Conservation (phyloP, 2,888 invertebrate genomes). For the Trichopria drosophilae region DNA sequence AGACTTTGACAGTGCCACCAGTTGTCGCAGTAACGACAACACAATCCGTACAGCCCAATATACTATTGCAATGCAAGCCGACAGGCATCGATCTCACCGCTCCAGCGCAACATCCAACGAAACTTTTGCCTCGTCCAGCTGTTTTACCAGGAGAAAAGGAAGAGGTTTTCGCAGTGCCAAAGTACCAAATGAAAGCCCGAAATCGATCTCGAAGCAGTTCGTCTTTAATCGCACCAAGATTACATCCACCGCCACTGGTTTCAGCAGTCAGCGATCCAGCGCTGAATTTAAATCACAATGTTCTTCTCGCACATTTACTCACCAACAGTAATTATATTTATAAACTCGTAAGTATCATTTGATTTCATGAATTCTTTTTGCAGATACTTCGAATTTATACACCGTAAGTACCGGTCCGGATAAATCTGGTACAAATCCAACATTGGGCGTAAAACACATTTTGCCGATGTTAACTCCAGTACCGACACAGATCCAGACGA, state of each 20-base stretch:
- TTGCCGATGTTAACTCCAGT: conserved; percentile 57
- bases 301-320: conserved; percentile 81
- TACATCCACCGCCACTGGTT: conserved; percentile 67
- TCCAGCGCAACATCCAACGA: conserved; percentile 49
- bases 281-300: conserved; percentile 69
- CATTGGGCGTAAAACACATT: conserved; percentile 60
- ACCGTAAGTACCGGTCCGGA: conserved; percentile 61
- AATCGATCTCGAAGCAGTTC: conserved; percentile 65
- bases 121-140: conserved; percentile 48
- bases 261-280: conserved; percentile 78
- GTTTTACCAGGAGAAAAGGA: conserved; percentile 45
- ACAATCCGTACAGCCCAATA: conserved; percentile 47
- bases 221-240: conserved; percentile 57
- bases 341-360: neutral
- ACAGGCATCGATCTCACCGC: conserved; percentile 51
- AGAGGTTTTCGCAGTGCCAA: conserved; percentile 60
- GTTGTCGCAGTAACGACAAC: conserved; percentile 47
- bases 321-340: conserved; percentile 66
- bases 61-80: conserved; percentile 51
- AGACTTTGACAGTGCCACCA: conserved; percentile 35
- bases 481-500: conserved; percentile 59
- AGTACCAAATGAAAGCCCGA: conserved; percentile 58
- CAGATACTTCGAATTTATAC: conserved; percentile 59
- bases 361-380: conserved; percentile 5
- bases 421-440: conserved; percentile 44